Base-by-base conservation (phyloP, 2,113 vertebrate genomes). In the Aspidoscelis tigris region DNA sequence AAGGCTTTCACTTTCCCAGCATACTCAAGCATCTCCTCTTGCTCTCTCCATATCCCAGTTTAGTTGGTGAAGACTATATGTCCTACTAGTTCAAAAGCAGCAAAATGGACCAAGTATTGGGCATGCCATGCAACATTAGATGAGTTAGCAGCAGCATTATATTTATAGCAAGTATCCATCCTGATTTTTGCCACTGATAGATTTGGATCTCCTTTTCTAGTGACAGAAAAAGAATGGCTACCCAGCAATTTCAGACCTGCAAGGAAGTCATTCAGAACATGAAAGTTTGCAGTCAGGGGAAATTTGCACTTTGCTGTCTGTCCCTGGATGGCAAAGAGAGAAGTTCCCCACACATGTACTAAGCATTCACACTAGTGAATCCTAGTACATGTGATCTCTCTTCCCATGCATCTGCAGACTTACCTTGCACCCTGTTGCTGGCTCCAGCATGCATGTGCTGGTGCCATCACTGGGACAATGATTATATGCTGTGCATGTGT, bases 201-300 rank as follows among this genome's bases (percentile, higher is more conserved):
- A 78, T 78, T 78, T 77, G 4, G 55, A 77, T 41, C 77, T 74
- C 69, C 77, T 65, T 85, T 85, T 79, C 69, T 74, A 39, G 43
- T 47, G 69, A 79, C 50, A 85, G 83, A 73, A 77, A 85, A 85
- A 80, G 39, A 70, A 79, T 8, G 21, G 33, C 69, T 80, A 65
- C 58, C 33, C 73, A 70, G 79, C 76, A 85, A 73, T 70, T 79
- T 58, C 76, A 74, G 50, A 73, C 69, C 70, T 50, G 58, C 79
- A 70, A 85, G 83, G 77, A 80, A 79, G 83, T 50, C 21, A 74
- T 80, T 73, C 83, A 84, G 43, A 26, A 39, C 83, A 22, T 84
- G 70, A 75, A 78, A 24, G 8, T 64, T 78, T 39, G 41, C 50
- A 77, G 26, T 84, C 68, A 33, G 33, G 33, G 33, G 33, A 33